phyloP scores from a whole-genome alignment of 2,113 vertebrate species.

The Tangachromis dhanisi region DNA sequence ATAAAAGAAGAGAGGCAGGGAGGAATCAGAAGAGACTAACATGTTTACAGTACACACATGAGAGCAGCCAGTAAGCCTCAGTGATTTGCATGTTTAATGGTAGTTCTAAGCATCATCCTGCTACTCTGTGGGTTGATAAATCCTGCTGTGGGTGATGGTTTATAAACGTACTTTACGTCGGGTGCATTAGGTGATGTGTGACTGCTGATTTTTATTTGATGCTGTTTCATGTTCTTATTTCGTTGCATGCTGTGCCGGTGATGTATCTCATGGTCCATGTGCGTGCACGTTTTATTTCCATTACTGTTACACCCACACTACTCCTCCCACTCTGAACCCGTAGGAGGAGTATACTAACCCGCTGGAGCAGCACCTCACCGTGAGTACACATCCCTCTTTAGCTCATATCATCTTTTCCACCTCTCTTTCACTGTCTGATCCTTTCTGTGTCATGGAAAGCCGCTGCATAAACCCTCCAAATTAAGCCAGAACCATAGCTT shows the following conservation, averaged over 20 bases:
- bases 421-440: background rate
- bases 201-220: background rate
- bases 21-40: background rate
- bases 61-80: background rate
- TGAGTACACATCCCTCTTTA: conserved; percentile 75
- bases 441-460: background rate
- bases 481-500: background rate
- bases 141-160: background rate
- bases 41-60: background rate
- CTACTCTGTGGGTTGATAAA: background rate
- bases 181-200: background rate
- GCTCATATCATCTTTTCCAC: conserved; percentile 24
- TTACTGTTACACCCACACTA: conserved; percentile 42
- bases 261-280: conserved; percentile 51
- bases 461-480: background rate
- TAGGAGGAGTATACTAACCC: conserved; percentile 88
- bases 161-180: background rate
- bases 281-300: conserved; percentile 58
- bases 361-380: conserved; percentile 89
- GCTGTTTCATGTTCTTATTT: conserved; percentile 14
- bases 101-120: background rate
- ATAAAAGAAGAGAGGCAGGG: background rate
- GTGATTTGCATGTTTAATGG: background rate
- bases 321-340: conserved; percentile 42
- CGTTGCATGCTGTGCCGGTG: conserved; percentile 28